Percentiles rank a stretch among this genome's conserved stretches.
These are phyloP conservation scores for Drosophila asahinai DNA, from an alignment of 1,140 invertebrate species.

Conservation along the genomic window DNA sequence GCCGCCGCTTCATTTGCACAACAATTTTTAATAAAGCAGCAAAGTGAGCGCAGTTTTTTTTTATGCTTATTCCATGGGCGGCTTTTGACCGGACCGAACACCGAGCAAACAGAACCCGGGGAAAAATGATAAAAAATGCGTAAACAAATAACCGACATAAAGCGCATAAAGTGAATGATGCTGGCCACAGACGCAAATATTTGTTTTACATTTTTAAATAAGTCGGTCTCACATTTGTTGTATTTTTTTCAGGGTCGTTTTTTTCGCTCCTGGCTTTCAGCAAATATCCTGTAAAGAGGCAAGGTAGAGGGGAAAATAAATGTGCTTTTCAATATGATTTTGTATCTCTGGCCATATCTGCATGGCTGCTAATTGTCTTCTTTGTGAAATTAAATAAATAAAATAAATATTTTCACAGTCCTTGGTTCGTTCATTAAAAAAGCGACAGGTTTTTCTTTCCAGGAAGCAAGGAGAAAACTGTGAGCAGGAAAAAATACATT, in stretches of 20 bases:
- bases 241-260: constrained; percentile 15
- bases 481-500: too few relatives aligned
- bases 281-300: constrained; percentile 23
- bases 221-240: constrained; percentile 63
- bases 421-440: background rate
- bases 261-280: background rate
- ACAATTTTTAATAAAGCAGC: constrained; percentile 74
- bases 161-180: constrained; percentile 50
- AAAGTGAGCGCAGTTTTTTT: constrained; percentile 28
- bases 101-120: constrained; percentile 24
- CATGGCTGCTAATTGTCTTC: background rate
- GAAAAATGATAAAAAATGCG: constrained; percentile 34
- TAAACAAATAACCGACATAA: constrained; percentile 47
- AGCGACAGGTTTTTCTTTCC: too few relatives aligned
- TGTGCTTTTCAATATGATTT: background rate
- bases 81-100: constrained; percentile 10
- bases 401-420: background rate
- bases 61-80: background rate
- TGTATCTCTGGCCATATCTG: background rate
- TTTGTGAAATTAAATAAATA: background rate
- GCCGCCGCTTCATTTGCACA: constrained; percentile 74
- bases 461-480: too few relatives aligned
- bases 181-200: constrained; percentile 72
- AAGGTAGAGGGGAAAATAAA: background rate
- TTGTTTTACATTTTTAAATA: constrained; percentile 80